Evolutionary conservation across 2,888 invertebrate species (phyloP), one percentile per base, ranked within the genome.

Genomic region (Drosophila lutescens): DNA sequence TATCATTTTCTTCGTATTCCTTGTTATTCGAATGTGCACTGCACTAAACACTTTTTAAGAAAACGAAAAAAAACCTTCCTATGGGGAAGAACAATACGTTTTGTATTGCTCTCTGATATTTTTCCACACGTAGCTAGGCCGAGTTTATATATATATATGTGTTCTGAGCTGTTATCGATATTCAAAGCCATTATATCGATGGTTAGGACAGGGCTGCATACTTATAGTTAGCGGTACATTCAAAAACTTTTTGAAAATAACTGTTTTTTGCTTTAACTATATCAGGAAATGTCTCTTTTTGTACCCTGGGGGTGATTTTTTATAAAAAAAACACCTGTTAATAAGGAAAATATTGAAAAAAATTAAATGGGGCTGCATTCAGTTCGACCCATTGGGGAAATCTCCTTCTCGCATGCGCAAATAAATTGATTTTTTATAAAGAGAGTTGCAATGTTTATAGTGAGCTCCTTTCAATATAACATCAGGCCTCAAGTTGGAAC

Each of bases 51-150:
- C 41, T 56, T 47, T 9, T 15, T 17, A 17, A n/a, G 10, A 41
- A 74, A 71, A 66, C 55, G 10, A 74, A 70, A 65, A 32, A 74
- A 66, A 71, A 51, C 30, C 55, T 50, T 72, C 68, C 70, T 47
- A 2, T 15, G 20, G 36, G 74, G 67, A 70, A 70, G 70, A 70
- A 66, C 32, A 56, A 47, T 40, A 51, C 51, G 74, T 34, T 54
- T 54, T 44, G 55, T 74, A 62, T 68, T 72, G 66, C 40, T 38
- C 62, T 44, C 38, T 51, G 50, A 59, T 53, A 60, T 26, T 73
- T 73, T 73, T 62, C 36, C 63, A 69, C 74, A 69, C 69, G 69
- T 69, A 69, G 67, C 70, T 57, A 38, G 58, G 74, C 74, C 73
- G 62, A 62, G 69, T 47, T 69, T 44, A 58, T 53, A 50, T 71